Evolutionary conservation across 92 coral and sea anemone species (phyloP).

Genomic region (Diadumene lineata): DNA sequence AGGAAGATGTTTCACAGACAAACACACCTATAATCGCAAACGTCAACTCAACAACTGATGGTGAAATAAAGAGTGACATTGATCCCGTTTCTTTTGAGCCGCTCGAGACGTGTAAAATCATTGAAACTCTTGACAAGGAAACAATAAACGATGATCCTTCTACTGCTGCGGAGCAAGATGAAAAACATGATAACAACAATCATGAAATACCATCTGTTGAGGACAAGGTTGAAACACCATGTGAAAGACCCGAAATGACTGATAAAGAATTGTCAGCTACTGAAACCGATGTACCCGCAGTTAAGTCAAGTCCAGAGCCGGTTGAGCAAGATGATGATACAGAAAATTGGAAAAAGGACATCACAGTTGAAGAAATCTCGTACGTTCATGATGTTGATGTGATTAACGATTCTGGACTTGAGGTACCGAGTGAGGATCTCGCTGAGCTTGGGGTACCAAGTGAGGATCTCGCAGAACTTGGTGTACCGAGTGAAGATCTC

Average conservation of each 20-base stretch:
- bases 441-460: neutral
- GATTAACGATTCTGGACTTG: neutral
- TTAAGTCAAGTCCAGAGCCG: too few relatives aligned
- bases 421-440: neutral
- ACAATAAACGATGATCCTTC: neutral
- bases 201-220: too few relatives aligned
- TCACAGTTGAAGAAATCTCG: constrained; percentile 18
- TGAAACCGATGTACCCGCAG: neutral
- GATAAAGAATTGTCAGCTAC: neutral
- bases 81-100: neutral
- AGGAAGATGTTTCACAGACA: too few relatives aligned
- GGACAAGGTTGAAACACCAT: too few relatives aligned
- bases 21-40: neutral
- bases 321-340: neutral
- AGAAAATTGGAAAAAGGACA: constrained; percentile 23
- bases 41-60: neutral
- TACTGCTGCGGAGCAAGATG: neutral
- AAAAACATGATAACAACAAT: too few relatives aligned
- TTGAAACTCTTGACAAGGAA: too few relatives aligned
- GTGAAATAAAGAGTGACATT: constrained; percentile 2
- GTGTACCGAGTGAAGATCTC: too few relatives aligned
- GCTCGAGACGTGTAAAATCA: neutral
- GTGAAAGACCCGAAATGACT: neutral
- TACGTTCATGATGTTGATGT: neutral
- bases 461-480: neutral